Percentiles rank a stretch among this genome's conserved stretches.
Conservation (phyloP, 2,797 vertebrate genomes). For the Antrozous pallidus region DNA sequence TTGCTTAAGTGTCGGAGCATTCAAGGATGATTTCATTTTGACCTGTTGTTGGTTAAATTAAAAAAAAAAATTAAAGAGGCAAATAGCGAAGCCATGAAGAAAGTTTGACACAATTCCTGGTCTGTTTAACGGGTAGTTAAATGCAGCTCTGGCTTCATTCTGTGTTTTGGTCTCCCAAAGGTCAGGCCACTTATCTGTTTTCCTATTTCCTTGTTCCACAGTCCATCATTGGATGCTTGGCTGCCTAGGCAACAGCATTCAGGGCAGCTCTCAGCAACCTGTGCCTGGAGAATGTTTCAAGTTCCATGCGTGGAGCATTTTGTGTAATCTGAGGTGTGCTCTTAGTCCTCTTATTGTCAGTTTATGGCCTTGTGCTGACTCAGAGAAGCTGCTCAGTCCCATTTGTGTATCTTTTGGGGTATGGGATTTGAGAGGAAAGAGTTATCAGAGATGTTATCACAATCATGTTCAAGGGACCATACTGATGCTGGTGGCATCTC, state of each 20-base stretch:
- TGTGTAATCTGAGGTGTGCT: not conserved
- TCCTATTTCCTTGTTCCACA: conserved; percentile 29
- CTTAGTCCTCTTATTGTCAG: not conserved
- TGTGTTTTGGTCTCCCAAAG: conserved; percentile 59
- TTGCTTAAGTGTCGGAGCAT: conserved; percentile 48
- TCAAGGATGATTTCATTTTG: conserved; percentile 62
- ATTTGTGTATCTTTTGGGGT: not conserved
- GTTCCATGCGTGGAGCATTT: not conserved
- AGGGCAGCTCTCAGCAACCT: not conserved
- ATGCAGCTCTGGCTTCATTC: conserved; percentile 39
- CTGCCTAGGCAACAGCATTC: conserved; percentile 63
- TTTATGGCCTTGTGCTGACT: not conserved
- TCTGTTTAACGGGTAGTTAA: conserved; percentile 22
- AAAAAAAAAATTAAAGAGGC: conserved; percentile 28
- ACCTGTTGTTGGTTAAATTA: conserved; percentile 51
- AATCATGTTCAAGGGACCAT: not conserved
- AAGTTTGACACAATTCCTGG: not conserved
- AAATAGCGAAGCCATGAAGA: not conserved
- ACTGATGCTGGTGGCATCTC: not conserved
- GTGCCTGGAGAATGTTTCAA: not conserved
- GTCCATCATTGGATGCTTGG: conserved; percentile 40
- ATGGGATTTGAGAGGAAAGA: not conserved
- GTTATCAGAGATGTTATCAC: conserved; percentile 10
- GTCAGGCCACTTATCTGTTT: conserved; percentile 63
- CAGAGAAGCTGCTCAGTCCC: not conserved